phyloP scores from a whole-genome alignment of 2,888 invertebrate genomes.

The Microdon myrmicae region DNA sequence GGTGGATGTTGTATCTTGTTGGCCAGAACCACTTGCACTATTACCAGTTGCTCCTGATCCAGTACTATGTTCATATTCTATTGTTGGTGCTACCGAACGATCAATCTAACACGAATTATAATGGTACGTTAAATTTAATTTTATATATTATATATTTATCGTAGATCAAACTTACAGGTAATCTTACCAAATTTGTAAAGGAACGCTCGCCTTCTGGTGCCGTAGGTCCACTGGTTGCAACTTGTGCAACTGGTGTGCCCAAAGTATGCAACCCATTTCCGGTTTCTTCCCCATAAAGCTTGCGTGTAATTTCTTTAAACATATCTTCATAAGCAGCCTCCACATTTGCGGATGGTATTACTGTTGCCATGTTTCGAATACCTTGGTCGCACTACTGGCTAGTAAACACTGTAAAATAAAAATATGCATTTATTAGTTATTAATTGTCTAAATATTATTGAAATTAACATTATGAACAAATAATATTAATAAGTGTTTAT shows the following conservation, averaged over 20 bases:
- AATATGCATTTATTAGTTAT: too few species aligned
- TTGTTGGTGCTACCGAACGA: slow-evolving; percentile 65
- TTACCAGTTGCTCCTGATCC: slow-evolving; percentile 24
- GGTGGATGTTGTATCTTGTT: slow-evolving; percentile 58
- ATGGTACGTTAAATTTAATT: neutral
- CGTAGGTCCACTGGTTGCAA: slow-evolving; percentile 67
- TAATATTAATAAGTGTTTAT: too few species aligned
- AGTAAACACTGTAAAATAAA: slow-evolving; percentile 57
- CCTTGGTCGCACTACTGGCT: slow-evolving; percentile 57
- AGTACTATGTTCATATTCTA: slow-evolving; percentile 65
- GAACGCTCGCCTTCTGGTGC: slow-evolving; percentile 68
- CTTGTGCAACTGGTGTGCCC: slow-evolving; percentile 67
- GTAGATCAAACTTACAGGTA: slow-evolving; percentile 14
- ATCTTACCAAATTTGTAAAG: slow-evolving; percentile 66
- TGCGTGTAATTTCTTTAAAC: slow-evolving; percentile 89
- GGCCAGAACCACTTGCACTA: slow-evolving; percentile 27
- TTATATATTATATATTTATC: neutral
- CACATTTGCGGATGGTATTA: slow-evolving; percentile 68
- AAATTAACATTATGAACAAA: too few species aligned
- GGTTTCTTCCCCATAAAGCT: slow-evolving; percentile 86
- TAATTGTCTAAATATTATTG: too few species aligned
- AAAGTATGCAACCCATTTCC: slow-evolving; percentile 68
- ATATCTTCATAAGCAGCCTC: slow-evolving; percentile 69
- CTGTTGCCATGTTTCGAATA: slow-evolving; percentile 65
- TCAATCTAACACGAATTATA: slow-evolving; percentile 63